Evolutionary conservation across 1,140 invertebrate genomes (phyloP).

Genomic region (Papilio xuthus): DNA sequence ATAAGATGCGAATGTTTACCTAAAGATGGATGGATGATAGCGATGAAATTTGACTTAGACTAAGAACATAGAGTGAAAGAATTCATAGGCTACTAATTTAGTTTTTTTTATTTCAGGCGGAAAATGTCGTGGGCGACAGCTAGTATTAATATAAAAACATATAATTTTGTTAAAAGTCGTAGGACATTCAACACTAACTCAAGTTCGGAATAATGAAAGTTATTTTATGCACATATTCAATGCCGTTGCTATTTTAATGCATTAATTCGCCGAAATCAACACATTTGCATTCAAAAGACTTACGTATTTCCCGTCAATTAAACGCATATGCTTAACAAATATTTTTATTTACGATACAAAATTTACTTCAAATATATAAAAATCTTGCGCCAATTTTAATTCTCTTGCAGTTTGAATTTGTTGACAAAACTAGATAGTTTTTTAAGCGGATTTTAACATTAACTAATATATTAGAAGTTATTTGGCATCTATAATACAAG

Average conservation of each 20-base stretch:
- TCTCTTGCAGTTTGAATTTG: no score
- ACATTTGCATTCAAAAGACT: constrained; percentile 52
- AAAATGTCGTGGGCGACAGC: no score
- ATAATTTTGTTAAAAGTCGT: neutral
- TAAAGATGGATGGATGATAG: no score
- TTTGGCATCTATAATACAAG: no score
- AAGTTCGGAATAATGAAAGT: constrained; percentile 1
- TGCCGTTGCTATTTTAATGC: constrained; percentile 45
- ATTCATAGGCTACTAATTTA: no score
- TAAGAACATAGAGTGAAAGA: no score
- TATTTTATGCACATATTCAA: constrained; percentile 46
- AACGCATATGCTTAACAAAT: constrained; percentile 33
- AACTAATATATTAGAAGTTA: no score
- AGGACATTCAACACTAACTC: neutral
- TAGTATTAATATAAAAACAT: neutral
- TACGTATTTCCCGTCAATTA: constrained; percentile 44
- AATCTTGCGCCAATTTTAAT: neutral
- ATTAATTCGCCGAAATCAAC: constrained; percentile 52
- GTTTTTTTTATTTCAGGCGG: no score
- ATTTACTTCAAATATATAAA: constrained; percentile 50
- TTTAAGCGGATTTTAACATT: no score
- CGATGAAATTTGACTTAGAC: no score
- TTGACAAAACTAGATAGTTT: no score
- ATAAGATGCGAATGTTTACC: no score
- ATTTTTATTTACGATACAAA: constrained; percentile 44